Percentiles rank a stretch among this genome's conserved stretches.
Evolutionary conservation across 1,140 invertebrate genomes (phyloP).

Genomic region (Lasioglossum baleicum): DNA sequence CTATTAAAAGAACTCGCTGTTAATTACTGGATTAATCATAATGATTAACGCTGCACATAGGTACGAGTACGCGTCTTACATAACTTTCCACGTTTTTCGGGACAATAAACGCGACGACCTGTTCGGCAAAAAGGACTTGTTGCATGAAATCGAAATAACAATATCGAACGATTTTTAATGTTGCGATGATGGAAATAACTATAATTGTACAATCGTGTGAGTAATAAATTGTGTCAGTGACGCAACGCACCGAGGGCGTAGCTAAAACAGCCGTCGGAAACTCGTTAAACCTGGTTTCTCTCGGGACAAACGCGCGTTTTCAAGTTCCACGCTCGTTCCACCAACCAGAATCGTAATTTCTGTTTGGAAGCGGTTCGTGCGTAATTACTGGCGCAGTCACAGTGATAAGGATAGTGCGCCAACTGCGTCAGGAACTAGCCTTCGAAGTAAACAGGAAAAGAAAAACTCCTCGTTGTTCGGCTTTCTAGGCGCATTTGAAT

Average conservation of each 20-base stretch:
- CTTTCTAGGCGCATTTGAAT: too few species aligned
- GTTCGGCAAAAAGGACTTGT: not conserved
- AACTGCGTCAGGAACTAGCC: not conserved
- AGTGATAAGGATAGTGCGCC: too few species aligned
- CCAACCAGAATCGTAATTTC: not conserved
- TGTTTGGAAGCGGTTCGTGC: not conserved
- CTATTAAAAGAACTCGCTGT: constrained; percentile 66
- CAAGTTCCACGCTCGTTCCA: not conserved
- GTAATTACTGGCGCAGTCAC: not conserved
- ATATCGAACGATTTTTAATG: too few species aligned
- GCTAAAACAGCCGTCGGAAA: not conserved
- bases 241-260: not conserved
- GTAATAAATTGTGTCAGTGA: not conserved
- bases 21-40: constrained; percentile 71
- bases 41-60: constrained; percentile 68
- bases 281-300: not conserved
- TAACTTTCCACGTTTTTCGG: not conserved
- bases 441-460: not conserved
- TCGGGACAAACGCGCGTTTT: not conserved
- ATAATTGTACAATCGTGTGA: not conserved
- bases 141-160: not conserved
- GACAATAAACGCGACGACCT: not conserved
- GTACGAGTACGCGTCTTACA: constrained; percentile 32
- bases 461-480: not conserved
- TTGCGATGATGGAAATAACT: not conserved